Evolutionary conservation across 2,797 vertebrate species (phyloP).

Genomic region (Rhynchonycteris naso): DNA sequence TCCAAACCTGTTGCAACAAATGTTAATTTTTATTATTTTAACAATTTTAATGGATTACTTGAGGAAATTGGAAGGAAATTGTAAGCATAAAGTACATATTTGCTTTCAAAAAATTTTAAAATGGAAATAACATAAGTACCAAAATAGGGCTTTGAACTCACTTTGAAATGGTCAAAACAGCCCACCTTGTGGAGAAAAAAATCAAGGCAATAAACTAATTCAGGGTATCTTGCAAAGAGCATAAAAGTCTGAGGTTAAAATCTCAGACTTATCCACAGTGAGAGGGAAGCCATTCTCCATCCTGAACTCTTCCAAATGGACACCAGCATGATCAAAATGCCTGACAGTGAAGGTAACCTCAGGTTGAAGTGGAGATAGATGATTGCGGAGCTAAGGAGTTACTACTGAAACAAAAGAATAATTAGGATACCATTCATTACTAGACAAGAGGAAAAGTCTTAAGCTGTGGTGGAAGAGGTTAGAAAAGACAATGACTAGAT

Average conservation of each 20-base stretch:
- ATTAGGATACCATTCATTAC: not conserved
- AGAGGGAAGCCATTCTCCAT: not conserved
- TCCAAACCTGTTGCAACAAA: not conserved
- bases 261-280: not conserved
- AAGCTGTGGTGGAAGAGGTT: not conserved
- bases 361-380: not conserved
- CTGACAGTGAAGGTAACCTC: not conserved
- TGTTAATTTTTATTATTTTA: constrained; percentile 16
- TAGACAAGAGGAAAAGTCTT: not conserved
- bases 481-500: not conserved
- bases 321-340: constrained; percentile 8
- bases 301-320: not conserved
- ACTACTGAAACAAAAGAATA: not conserved
- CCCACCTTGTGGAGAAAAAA: not conserved
- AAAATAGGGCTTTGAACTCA: constrained; percentile 38
- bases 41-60: not conserved
- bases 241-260: not conserved
- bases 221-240: not conserved
- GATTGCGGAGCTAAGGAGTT: not conserved
- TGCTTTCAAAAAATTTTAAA: constrained; percentile 26
- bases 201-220: not conserved
- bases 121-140: not conserved
- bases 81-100: not conserved
- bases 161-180: not conserved
- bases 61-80: not conserved